These are phyloP conservation scores for Columba livia DNA, from an alignment of 2,113 vertebrate genomes.

Conservation along the genomic window DNA sequence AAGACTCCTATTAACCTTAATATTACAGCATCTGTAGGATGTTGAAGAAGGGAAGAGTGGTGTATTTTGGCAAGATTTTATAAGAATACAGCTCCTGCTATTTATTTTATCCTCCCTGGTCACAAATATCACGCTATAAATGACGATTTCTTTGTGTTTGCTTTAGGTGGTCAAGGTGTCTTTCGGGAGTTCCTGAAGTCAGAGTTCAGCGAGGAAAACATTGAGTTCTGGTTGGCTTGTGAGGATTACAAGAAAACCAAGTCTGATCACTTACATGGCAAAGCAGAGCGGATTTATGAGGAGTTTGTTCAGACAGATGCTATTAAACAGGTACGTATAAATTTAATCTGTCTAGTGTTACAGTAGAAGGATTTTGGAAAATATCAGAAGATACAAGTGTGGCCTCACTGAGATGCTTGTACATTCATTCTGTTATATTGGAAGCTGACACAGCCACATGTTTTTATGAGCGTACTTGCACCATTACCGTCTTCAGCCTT, in stretches of 20 bases:
- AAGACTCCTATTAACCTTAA: background rate
- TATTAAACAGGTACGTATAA: conserved; percentile 81
- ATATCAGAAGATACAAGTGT: background rate
- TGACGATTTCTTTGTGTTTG: background rate
- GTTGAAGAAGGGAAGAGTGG: background rate
- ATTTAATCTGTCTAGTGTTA: background rate
- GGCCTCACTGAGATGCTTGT: background rate
- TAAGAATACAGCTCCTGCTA: background rate
- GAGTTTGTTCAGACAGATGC: conserved; percentile 87
- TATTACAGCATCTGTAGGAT: background rate
- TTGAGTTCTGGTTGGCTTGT: conserved; percentile 93
- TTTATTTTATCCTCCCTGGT: background rate
- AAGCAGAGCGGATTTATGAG: conserved; percentile 85
- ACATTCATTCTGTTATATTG: background rate
- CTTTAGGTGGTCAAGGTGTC: conserved; percentile 78
- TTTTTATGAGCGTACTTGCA: background rate
- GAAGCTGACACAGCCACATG: background rate
- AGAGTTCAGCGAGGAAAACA: conserved; percentile 94
- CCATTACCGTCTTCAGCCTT: background rate
- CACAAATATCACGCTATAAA: background rate
- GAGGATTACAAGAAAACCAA: conserved; percentile 86
- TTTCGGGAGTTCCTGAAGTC: conserved; percentile 88
- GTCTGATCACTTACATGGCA: conserved; percentile 72
- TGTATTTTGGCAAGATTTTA: background rate
- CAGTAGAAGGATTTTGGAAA: background rate